phyloP scores from a whole-genome alignment of 2,888 invertebrate species.

The Stenotaenia linearis region DNA sequence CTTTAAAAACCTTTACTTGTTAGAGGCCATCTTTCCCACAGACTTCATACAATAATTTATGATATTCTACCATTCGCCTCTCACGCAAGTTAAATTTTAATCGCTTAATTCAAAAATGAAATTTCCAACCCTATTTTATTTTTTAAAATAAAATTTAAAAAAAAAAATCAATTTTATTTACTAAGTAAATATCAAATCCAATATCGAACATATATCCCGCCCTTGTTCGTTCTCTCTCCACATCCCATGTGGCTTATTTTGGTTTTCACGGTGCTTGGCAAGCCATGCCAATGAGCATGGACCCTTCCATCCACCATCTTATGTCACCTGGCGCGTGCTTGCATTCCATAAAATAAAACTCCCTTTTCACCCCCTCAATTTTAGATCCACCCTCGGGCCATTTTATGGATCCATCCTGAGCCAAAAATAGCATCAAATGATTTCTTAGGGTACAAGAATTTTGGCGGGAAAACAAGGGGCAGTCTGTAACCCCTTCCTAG shows the following conservation, averaged over 20 bases:
- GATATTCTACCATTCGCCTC: background rate
- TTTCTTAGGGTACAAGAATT: background rate
- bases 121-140: no score
- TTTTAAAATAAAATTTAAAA: background rate
- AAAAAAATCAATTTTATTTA: background rate
- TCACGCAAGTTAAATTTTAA: background rate
- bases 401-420: constrained; percentile 6
- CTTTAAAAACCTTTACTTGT: background rate
- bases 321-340: constrained; percentile 19
- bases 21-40: background rate
- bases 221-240: background rate
- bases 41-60: background rate
- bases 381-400: background rate
- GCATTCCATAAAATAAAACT: background rate
- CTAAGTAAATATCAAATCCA: background rate
- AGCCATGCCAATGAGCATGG: background rate
- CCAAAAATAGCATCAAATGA: constrained; percentile 3
- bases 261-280: background rate
- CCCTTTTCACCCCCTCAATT: background rate
- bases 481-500: constrained; percentile 1
- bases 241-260: constrained; percentile 7
- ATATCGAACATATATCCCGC: background rate
- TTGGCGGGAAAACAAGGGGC: constrained; percentile 24
- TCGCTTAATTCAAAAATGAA: background rate
- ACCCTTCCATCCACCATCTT: constrained; percentile 10